Evolutionary conservation across 2,113 vertebrate species (phyloP), one percentile per base, ranked within the genome.

Genomic region (Malurus cyaneus): DNA sequence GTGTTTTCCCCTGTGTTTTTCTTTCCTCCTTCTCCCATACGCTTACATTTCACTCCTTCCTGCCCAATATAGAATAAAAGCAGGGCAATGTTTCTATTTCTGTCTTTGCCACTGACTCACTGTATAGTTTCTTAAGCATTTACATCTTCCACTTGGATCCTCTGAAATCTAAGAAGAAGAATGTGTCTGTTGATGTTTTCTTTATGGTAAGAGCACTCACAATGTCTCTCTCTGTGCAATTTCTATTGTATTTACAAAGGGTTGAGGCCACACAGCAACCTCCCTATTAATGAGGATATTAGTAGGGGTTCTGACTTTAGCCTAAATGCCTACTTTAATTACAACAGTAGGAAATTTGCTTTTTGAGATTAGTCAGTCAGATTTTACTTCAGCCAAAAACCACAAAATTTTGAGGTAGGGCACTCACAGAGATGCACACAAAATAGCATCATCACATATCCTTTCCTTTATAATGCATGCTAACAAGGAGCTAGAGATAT

Each of bases 41-140:
- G 36, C 57, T 72, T 53, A 67, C 50, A 49, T 41, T 91, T 93
- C 87, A 61, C 54, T 66, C 57, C 56, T 61, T 52, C 13, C 3
- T 9, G 61, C 78, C 74, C 85, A 82, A 41, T 54, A 85, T 44
- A 95, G 81, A 89, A 65, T 56, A 72, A 87, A 80, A 93, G n/a
- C 79, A 46, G 49, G 41, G 71, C 78, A 74, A 31, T 57, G 88
- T 29, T 89, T 89, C 94, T 96, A 93, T 96, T 96, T 65, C 66
- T 94, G 85, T 74, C 89, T 85, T 86, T 82, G 53, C 65, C 78
- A 69, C 70, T 94, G 92, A 92, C 81, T 95, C 92, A 96, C 79
- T 20, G 29, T 66, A 54, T 34, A 44, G 74, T 70, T 89, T 65
- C 88, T 80, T 65, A 79, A 88, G 78, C 10, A 71, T 95, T 91